Percentiles rank a stretch among this genome's conserved stretches.
phyloP scores from a whole-genome alignment of 1,140 invertebrate species.

The Nymphalis io region DNA sequence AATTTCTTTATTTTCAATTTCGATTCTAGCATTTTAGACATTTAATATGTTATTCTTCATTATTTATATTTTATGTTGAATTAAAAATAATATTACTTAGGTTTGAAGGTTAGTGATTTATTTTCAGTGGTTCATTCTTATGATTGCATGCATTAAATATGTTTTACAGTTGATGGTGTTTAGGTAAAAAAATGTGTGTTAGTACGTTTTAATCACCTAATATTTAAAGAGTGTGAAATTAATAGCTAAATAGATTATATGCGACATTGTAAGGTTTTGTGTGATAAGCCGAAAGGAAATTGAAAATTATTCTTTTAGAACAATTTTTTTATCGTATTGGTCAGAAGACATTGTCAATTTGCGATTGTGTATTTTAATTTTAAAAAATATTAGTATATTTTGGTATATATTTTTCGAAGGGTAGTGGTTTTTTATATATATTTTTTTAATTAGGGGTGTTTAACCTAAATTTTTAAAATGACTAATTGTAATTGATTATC shows the following conservation, averaged over 20 bases:
- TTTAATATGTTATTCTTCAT: too few species aligned
- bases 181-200: slow-evolving; percentile 7
- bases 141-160: slow-evolving; percentile 32
- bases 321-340: slow-evolving; percentile 4
- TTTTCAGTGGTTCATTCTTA: slow-evolving; percentile 30
- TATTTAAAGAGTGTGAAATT: slow-evolving; percentile 1
- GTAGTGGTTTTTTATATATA: slow-evolving; percentile 14
- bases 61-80: too few species aligned
- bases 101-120: too few species aligned
- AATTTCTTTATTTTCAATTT: too few species aligned
- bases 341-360: slow-evolving; percentile 37
- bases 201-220: neutral
- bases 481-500: slow-evolving; percentile 30
- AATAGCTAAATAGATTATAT: neutral
- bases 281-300: neutral
- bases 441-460: slow-evolving; percentile 9
- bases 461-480: slow-evolving; percentile 22
- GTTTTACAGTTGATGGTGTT: slow-evolving; percentile 20
- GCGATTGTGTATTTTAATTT: slow-evolving; percentile 36
- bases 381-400: slow-evolving; percentile 17
- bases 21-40: too few species aligned
- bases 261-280: neutral
- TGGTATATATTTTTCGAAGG: slow-evolving; percentile 17
- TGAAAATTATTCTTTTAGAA: neutral
- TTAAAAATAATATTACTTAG: too few species aligned